A percentile compares a stretch with the other conserved stretches of the same genome.
Evolutionary conservation across 2,797 vertebrate genomes (phyloP).

Genomic region (Alcedo quadribrachys): DNA sequence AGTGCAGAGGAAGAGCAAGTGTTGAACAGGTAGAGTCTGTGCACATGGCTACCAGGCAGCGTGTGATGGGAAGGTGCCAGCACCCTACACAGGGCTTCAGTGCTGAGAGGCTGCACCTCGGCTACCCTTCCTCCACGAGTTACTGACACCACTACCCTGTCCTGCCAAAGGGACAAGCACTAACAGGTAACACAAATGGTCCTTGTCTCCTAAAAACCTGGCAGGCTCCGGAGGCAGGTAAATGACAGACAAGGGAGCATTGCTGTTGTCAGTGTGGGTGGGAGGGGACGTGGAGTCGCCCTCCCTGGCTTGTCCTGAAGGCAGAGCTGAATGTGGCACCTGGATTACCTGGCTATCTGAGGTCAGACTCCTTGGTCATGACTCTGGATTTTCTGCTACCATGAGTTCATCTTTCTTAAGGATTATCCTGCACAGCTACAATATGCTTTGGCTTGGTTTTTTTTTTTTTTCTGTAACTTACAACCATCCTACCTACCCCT

Average conservation of each 20-base stretch:
- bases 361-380: background rate
- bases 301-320: background rate
- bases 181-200: background rate
- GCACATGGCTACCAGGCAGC: background rate
- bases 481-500: background rate
- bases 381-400: background rate
- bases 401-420: background rate
- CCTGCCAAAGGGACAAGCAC: background rate
- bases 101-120: background rate
- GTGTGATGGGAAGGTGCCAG: fast-evolving
- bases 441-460: background rate
- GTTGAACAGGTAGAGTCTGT: background rate
- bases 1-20: background rate
- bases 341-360: background rate
- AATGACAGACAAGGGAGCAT: background rate
- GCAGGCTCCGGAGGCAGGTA: background rate
- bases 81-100: fast-evolving
- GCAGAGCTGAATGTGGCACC: background rate
- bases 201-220: background rate
- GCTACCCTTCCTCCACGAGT: background rate
- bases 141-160: background rate
- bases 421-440: background rate
- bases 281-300: background rate
- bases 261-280: background rate
- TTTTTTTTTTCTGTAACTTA: background rate